Base-by-base conservation (phyloP, 2,113 vertebrate genomes). In the Vulpes lagopus region DNA sequence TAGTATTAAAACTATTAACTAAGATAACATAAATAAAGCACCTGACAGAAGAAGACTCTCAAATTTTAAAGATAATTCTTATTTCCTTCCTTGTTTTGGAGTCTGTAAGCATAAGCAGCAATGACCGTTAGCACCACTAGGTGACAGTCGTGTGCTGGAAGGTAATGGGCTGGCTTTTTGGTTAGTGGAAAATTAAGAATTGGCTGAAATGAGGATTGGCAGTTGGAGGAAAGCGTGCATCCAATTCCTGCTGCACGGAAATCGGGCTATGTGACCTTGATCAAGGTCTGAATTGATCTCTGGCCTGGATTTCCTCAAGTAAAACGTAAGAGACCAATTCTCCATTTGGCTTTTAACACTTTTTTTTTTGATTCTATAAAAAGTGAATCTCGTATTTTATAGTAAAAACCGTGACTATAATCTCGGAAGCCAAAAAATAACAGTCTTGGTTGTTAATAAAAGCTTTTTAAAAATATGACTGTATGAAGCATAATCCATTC, bases 91-190 rank as follows among this genome's bases (percentile, higher is more conserved):
- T 69, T n/a, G 38, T 8, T 65, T 76, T 89, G 30, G 11, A 11
- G 14, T 59, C 62, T 60, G 20, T 84, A 51, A 51, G 71, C 25
- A 57, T 27, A 79, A 89, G 78, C 30, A n/a, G 64, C 96, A 84
- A 73, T 55, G 64, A 69, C 62, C 79, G n/a, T 51, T 51, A 10
- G 22, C 4, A 67, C 73, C 97, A 84, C 83, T 64, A 97, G 97
- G 88, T 98, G 98, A 88, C 90, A 97, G 55, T 94, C 65, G 0
- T 95, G 92, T 71, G 92, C 69, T 27, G 19, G 81, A 94, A 87
- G 90, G 95, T 30, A 62, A 91, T 2, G 35, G 55, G n/a, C 27
- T 49, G 60, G 10, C 17, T 78, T 79, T 89, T 38, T 8, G 25
- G 78, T 17, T 20, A 2, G 30, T 17, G 55, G 55, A 84, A 92